These are phyloP conservation scores for Tupaia tana DNA, from an alignment of 2,113 vertebrate species.

Conservation along the genomic window DNA sequence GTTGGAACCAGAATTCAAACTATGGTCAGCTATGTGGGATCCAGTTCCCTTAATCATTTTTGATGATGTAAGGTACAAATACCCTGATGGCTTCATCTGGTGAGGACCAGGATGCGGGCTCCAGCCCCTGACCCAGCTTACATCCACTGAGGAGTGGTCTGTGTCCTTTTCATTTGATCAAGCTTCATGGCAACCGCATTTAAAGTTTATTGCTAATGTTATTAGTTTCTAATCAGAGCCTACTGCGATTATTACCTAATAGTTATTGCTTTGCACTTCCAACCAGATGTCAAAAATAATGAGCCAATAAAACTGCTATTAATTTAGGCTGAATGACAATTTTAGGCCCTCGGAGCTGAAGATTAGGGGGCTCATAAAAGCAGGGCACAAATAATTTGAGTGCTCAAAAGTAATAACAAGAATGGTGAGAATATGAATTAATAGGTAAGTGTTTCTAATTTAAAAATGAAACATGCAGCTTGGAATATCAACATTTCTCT, in stretches of 20 bases:
- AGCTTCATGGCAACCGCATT: constrained; percentile 57
- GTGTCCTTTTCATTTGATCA: neutral
- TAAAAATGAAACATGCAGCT: neutral
- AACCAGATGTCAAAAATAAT: constrained; percentile 85
- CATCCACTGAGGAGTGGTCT: fast-evolving
- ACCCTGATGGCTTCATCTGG: neutral
- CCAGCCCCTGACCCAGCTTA: too few species aligned
- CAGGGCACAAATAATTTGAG: constrained; percentile 74
- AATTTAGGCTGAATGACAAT: constrained; percentile 82
- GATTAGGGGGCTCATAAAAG: constrained; percentile 72
- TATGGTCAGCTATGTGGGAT: too few species aligned
- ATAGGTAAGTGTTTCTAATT: constrained; percentile 26
- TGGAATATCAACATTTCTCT: neutral
- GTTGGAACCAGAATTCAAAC: too few species aligned
- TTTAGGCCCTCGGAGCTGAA: constrained; percentile 74
- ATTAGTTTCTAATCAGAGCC: constrained; percentile 84
- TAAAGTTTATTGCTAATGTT: constrained; percentile 79
- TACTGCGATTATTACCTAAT: constrained; percentile 75
- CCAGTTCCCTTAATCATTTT: constrained; percentile 30
- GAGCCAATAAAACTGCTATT: constrained; percentile 82
- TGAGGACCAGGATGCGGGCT: fast-evolving
- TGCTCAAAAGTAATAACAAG: constrained; percentile 67
- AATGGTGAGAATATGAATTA: constrained; percentile 43
- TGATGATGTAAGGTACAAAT: neutral
- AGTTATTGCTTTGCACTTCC: constrained; percentile 80